These are phyloP conservation scores for Zygogramma bicolorata DNA, from an alignment of 2,888 invertebrate species.

Conservation along the genomic window DNA sequence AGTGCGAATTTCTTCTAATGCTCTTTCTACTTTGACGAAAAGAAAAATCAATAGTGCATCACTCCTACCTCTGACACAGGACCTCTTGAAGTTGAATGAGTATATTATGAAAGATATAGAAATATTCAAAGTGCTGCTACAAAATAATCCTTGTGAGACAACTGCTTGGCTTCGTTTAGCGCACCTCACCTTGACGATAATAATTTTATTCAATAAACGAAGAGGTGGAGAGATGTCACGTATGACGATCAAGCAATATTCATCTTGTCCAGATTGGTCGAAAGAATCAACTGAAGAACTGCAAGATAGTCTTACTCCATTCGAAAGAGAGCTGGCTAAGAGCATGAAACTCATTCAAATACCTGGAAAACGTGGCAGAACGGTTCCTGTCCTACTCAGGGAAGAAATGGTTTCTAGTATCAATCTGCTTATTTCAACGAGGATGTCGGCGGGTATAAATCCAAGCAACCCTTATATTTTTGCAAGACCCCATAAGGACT, in stretches of 20 bases:
- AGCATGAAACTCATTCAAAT: conserved; percentile 19
- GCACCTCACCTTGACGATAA: background rate
- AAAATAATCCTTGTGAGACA: conserved; percentile 5
- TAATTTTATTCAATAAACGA: conserved; percentile 41
- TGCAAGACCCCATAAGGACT: conserved; percentile 16
- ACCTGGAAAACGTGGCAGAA: conserved; percentile 22
- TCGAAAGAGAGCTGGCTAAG: conserved; percentile 28
- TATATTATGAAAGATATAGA: conserved; percentile 23
- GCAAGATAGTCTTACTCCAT: conserved; percentile 18
- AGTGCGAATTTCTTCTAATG: conserved; percentile 30
- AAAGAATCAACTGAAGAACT: conserved; percentile 18
- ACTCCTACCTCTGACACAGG: conserved; percentile 36
- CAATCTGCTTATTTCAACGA: background rate
- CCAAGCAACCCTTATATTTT: background rate
- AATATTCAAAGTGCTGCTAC: conserved; percentile 8
- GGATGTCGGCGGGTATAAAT: background rate
- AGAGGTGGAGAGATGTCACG: conserved; percentile 33
- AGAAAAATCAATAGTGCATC: conserved; percentile 27
- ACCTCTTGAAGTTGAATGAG: conserved; percentile 36
- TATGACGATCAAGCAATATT: conserved; percentile 33
- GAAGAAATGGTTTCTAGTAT: conserved; percentile 20
- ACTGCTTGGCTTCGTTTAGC: conserved; percentile 18
- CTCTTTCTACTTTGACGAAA: conserved; percentile 24
- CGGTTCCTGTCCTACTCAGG: conserved; percentile 27
- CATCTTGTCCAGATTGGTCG: conserved; percentile 30